Evolutionary conservation across 2,888 invertebrate genomes (phyloP).

Genomic region (Panorpa germanica): DNA sequence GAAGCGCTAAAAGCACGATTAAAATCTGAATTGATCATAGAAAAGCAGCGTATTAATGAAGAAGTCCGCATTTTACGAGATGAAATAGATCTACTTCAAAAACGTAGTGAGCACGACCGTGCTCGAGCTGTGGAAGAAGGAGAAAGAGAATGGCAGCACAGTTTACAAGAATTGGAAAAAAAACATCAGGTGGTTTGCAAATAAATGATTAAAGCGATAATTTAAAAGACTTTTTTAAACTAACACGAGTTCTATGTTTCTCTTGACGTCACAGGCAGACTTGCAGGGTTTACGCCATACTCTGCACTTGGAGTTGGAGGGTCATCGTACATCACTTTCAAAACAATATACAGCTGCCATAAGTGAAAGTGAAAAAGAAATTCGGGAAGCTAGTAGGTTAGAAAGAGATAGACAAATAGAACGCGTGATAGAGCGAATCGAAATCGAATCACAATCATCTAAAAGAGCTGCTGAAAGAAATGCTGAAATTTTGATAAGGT

Average conservation of each 20-base stretch:
- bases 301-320: too few species aligned
- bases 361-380: slow-evolving; percentile 43
- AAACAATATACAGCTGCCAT: slow-evolving; percentile 41
- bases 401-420: slow-evolving; percentile 69
- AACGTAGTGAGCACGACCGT: slow-evolving; percentile 25
- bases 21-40: slow-evolving; percentile 25
- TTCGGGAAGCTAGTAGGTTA: slow-evolving; percentile 46
- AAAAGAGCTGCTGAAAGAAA: too few species aligned
- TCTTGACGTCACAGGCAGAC: too few species aligned
- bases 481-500: too few species aligned
- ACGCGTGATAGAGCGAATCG: slow-evolving; percentile 45
- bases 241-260: too few species aligned
- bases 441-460: slow-evolving; percentile 40
- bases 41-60: slow-evolving; percentile 24
- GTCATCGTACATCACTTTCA: slow-evolving; percentile 27
- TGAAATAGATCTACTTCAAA: slow-evolving; percentile 24
- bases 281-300: too few species aligned
- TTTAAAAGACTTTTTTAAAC: too few species aligned
- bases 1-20: slow-evolving; percentile 32
- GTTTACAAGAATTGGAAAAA: slow-evolving; percentile 25
- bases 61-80: slow-evolving; percentile 23
- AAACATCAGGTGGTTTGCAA: slow-evolving; percentile 20
- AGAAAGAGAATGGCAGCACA: slow-evolving; percentile 29
- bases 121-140: slow-evolving; percentile 27
- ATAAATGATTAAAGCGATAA: slow-evolving; percentile 1